phyloP scores from a whole-genome alignment of 2,113 vertebrate genomes.

The Saccopteryx leptura region DNA sequence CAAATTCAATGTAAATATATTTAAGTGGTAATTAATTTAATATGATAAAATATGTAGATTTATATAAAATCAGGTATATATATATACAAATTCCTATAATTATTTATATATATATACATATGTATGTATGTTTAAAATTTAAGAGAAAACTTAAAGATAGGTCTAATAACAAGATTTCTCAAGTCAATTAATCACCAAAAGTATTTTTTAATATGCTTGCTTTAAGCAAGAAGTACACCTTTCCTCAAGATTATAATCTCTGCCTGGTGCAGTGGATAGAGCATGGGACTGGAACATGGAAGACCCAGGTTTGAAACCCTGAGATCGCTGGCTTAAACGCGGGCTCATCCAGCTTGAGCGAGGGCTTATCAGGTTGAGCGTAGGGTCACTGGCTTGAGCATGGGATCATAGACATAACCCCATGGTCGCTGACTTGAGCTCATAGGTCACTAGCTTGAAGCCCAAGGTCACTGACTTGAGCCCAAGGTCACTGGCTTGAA shows the following conservation, averaged over 20 bases:
- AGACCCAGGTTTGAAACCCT: too few relatives aligned
- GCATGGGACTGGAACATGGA: too few relatives aligned
- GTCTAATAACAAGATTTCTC: background rate
- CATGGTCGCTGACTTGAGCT: too few relatives aligned
- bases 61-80: background rate
- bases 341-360: too few relatives aligned
- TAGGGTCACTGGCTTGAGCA: too few relatives aligned
- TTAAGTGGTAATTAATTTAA: background rate
- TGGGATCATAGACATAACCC: too few relatives aligned
- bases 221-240: background rate
- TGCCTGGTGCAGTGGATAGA: too few relatives aligned
- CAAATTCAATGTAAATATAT: background rate
- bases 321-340: too few relatives aligned
- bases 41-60: background rate
- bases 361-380: too few relatives aligned
- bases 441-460: too few relatives aligned
- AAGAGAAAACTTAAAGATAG: slow-evolving; percentile 23
- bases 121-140: slow-evolving; percentile 6
- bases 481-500: too few relatives aligned
- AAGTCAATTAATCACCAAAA: background rate
- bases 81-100: background rate
- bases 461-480: too few relatives aligned
- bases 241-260: background rate
- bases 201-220: background rate
- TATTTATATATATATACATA: background rate